These are phyloP conservation scores for Umimayanthus kanabou DNA, from an alignment of 92 coral and sea anemone species.

Conservation along the genomic window DNA sequence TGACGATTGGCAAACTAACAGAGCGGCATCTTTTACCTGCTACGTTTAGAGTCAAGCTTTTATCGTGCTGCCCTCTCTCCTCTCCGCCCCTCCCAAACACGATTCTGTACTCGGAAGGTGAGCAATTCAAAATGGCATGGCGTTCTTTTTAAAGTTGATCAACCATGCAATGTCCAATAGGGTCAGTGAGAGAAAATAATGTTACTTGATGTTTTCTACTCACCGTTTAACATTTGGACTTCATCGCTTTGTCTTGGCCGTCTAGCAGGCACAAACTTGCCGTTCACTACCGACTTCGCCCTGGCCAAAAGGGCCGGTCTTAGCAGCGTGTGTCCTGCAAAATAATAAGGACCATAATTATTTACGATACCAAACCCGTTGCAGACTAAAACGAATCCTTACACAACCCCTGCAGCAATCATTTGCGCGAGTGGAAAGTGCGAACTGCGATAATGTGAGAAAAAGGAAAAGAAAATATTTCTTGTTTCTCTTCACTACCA, in stretches of 20 bases:
- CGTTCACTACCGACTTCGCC: conserved; percentile 1
- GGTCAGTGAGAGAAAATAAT: too few species aligned
- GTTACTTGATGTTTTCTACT: not conserved
- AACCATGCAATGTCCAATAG: too few species aligned
- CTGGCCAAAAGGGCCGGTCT: conserved; percentile 8
- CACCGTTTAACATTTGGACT: not conserved
- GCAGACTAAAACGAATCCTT: not conserved
- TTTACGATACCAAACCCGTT: not conserved
- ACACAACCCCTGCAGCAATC: not conserved
- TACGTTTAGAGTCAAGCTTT: too few species aligned
- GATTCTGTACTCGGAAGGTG: too few species aligned
- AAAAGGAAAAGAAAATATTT: too few species aligned
- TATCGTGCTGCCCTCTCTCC: too few species aligned
- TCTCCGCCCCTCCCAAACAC: too few species aligned
- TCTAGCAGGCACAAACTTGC: not conserved
- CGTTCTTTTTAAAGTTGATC: too few species aligned
- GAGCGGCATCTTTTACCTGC: too few species aligned
- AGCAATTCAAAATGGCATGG: too few species aligned
- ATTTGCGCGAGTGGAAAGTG: not conserved
- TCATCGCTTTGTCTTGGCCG: not conserved
- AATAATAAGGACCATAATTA: not conserved
- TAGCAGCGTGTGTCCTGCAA: not conserved
- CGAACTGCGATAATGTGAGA: not conserved
- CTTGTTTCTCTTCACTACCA: too few species aligned
- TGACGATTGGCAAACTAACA: too few species aligned